A percentile compares a stretch with the other conserved stretches of the same genome.
These are phyloP conservation scores for Cynoglossus semilaevis DNA, from an alignment of 2,113 vertebrate genomes.

Conservation along the genomic window DNA sequence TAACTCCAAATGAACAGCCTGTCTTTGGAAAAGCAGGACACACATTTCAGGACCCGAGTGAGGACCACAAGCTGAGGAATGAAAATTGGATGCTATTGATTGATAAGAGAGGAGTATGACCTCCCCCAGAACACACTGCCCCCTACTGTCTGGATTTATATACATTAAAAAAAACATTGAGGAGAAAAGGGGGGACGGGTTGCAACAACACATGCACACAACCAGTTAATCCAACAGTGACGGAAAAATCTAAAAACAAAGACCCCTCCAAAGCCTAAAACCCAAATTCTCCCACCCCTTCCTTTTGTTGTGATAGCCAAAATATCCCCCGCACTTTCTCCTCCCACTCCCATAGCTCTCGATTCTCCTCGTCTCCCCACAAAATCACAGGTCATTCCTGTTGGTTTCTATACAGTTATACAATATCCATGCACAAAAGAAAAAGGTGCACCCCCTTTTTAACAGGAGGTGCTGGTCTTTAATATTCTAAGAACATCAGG, in stretches of 20 bases:
- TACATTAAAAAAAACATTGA: conserved; percentile 73
- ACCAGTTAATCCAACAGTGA: conserved; percentile 80
- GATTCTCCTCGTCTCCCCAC: conserved; percentile 61
- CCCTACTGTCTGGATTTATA: conserved; percentile 76
- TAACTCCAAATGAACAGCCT: conserved; percentile 76
- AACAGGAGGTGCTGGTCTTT: conserved; percentile 76
- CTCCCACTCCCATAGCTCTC: conserved; percentile 59
- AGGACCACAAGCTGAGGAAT: conserved; percentile 68
- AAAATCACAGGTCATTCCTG: conserved; percentile 78
- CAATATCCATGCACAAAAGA: conserved; percentile 83
- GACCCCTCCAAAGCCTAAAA: conserved; percentile 69
- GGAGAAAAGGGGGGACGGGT: conserved; percentile 53
- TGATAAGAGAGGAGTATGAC: conserved; percentile 71
- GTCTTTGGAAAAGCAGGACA: conserved; percentile 78
- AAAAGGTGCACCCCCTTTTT: conserved; percentile 70
- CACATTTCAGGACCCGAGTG: conserved; percentile 66
- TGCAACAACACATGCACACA: conserved; percentile 80
- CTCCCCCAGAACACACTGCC: conserved; percentile 73
- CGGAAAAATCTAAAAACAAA: conserved; percentile 75
- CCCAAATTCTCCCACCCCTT: conserved; percentile 56
- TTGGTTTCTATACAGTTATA: conserved; percentile 83
- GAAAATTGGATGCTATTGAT: conserved; percentile 71
- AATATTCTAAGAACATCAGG: conserved; percentile 90
- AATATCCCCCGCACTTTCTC: conserved; percentile 63
- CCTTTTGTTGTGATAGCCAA: conserved; percentile 63